Evolutionary conservation across 1,140 invertebrate species (phyloP).

Genomic region (Diabrotica virgifera): DNA sequence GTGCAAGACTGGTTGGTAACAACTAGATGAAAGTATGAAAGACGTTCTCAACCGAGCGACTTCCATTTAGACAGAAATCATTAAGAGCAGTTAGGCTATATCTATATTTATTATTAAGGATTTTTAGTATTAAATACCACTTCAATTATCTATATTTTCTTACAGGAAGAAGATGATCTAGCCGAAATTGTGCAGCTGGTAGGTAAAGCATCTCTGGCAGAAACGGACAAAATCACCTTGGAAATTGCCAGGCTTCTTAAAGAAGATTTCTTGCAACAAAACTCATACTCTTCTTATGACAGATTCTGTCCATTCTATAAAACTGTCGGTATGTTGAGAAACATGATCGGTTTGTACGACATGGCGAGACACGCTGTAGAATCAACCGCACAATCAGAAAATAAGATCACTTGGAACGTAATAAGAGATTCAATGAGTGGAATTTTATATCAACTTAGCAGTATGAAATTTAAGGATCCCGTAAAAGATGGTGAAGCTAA

Average conservation of each 20-base stretch:
- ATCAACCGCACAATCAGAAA: constrained; percentile 96
- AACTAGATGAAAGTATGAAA: no score
- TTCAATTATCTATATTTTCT: constrained; percentile 4
- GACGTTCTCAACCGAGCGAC: no score
- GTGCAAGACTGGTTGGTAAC: no score
- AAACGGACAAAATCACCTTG: constrained; percentile 98
- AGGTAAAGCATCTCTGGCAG: constrained; percentile 97
- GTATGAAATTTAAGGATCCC: constrained; percentile 99
- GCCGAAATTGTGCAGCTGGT: constrained; percentile 99
- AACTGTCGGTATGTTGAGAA: constrained; percentile 96
- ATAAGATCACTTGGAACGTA: constrained; percentile 98
- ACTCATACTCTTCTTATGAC: constrained; percentile 63
- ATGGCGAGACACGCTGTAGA: constrained; percentile 96
- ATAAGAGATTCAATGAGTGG: constrained; percentile 96
- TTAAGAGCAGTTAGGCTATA: no score
- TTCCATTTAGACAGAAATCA: no score
- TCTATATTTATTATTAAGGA: no score
- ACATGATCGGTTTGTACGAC: constrained; percentile 99
- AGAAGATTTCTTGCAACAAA: constrained; percentile 99
- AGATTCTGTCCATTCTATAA: constrained; percentile 99
- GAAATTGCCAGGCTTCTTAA: constrained; percentile 98
- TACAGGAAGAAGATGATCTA: constrained; percentile 96
- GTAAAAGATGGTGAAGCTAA: constrained; percentile 96
- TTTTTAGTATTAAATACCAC: no score
- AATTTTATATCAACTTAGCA: constrained; percentile 95